These are phyloP conservation scores for Euplagia quadripunctaria DNA, from an alignment of 2,888 invertebrate genomes.

Conservation along the genomic window DNA sequence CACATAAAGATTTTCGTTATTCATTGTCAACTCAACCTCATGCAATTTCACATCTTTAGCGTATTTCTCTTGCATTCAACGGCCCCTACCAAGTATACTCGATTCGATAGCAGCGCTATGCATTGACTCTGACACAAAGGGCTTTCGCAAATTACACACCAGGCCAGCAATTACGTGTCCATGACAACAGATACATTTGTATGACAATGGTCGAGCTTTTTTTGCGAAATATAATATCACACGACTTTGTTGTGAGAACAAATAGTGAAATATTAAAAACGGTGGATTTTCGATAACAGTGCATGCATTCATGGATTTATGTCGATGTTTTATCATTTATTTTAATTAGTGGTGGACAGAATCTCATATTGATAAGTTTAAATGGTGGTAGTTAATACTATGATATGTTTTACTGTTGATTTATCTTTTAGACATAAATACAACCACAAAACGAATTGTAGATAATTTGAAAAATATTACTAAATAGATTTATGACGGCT, in stretches of 20 bases:
- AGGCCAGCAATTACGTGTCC: conserved; percentile 77
- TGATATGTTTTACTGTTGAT: conserved; percentile 13
- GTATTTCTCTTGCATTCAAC: conserved; percentile 24
- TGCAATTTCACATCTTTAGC: conserved; percentile 29
- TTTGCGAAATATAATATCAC: conserved; percentile 79
- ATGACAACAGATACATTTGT: conserved; percentile 86
- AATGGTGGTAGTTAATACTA: conserved; percentile 12
- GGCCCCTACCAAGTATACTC: conserved; percentile 56
- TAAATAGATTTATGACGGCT: neutral
- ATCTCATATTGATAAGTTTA: conserved; percentile 18
- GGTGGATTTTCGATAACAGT: conserved; percentile 15
- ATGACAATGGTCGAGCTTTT: conserved; percentile 80
- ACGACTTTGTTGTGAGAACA: conserved; percentile 51
- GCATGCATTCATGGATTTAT: conserved; percentile 17
- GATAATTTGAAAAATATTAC: neutral
- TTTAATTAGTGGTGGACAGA: conserved; percentile 21
- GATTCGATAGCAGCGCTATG: conserved; percentile 64
- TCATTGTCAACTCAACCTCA: conserved; percentile 26
- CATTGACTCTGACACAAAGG: conserved; percentile 74
- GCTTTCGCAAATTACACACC: conserved; percentile 80
- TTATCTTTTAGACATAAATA: conserved; percentile 16
- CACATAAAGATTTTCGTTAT: neutral
- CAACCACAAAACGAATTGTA: neutral
- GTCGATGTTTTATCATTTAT: conserved; percentile 29
- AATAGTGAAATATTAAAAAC: conserved; percentile 32